phyloP scores from a whole-genome alignment of 1,140 invertebrate genomes.

The Tetragnatha versicolor region DNA sequence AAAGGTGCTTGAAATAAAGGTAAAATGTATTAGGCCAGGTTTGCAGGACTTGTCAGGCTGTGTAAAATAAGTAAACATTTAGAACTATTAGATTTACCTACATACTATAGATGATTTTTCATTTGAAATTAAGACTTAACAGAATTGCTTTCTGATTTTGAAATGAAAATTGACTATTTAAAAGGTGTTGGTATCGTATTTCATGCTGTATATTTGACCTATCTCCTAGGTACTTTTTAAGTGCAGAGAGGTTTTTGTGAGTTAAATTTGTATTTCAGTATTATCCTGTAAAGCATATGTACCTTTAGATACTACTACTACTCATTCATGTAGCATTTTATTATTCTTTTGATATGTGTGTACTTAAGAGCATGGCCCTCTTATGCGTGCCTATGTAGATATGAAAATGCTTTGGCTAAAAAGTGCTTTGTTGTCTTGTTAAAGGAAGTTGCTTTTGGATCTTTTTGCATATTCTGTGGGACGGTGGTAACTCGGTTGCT shows the following conservation, averaged over 20 bases:
- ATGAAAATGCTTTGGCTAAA: conserved; percentile 34
- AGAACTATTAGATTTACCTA: conserved; percentile 28
- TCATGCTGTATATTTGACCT: conserved; percentile 39
- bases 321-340: conserved; percentile 30
- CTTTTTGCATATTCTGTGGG: not conserved
- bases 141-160: too few species aligned
- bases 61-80: conserved; percentile 35
- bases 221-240: conserved; percentile 44
- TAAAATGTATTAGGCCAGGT: conserved; percentile 10
- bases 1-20: conserved; percentile 11
- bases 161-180: conserved; percentile 22
- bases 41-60: conserved; percentile 52
- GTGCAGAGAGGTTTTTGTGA: conserved; percentile 43
- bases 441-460: not conserved
- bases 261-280: conserved; percentile 51
- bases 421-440: conserved; percentile 20
- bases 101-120: conserved; percentile 28
- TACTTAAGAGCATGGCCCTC: conserved; percentile 40
- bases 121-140: too few species aligned
- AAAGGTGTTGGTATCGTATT: conserved; percentile 36
- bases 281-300: conserved; percentile 47
- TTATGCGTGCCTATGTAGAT: conserved; percentile 49
- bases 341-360: conserved; percentile 47
- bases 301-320: conserved; percentile 16
- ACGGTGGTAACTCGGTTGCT: not conserved